A percentile compares a stretch with the other conserved stretches of the same genome.
Conservation (phyloP, 2,113 vertebrate species). For the Dipodomys merriami region DNA sequence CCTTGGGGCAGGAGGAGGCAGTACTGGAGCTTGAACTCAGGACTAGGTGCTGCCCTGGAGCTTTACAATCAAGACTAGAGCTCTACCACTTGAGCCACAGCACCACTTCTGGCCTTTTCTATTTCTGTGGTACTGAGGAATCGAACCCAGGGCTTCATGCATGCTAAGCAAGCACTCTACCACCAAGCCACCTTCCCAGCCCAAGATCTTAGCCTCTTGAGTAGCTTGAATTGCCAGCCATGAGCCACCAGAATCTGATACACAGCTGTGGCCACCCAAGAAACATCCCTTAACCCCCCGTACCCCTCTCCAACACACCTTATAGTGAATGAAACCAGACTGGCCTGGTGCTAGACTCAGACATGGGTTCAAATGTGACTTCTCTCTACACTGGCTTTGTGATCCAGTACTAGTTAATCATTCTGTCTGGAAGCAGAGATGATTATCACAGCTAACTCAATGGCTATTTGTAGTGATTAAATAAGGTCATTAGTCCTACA, state of each 20-base stretch:
- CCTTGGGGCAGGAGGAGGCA: no score
- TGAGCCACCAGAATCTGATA: no score
- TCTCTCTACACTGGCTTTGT: background rate
- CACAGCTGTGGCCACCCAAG: background rate
- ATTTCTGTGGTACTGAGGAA: background rate
- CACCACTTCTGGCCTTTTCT: no score
- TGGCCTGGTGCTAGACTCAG: background rate
- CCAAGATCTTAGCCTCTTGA: no score
- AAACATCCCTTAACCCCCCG: background rate
- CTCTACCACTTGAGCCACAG: no score
- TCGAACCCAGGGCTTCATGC: no score
- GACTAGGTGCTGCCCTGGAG: no score
- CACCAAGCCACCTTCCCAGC: no score
- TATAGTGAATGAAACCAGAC: background rate
- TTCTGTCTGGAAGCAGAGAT: background rate
- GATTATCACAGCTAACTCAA: background rate
- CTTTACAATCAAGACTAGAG: no score
- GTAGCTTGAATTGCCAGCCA: no score
- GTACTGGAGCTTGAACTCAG: no score
- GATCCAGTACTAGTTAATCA: background rate
- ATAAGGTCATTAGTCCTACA: background rate
- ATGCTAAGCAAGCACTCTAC: no score
- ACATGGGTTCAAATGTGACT: background rate
- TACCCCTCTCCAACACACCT: background rate
- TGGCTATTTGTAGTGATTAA: background rate